Evolutionary conservation across 2,888 invertebrate genomes (phyloP), one percentile per base, ranked within the genome.

Genomic region (Subacronicta megacephala): DNA sequence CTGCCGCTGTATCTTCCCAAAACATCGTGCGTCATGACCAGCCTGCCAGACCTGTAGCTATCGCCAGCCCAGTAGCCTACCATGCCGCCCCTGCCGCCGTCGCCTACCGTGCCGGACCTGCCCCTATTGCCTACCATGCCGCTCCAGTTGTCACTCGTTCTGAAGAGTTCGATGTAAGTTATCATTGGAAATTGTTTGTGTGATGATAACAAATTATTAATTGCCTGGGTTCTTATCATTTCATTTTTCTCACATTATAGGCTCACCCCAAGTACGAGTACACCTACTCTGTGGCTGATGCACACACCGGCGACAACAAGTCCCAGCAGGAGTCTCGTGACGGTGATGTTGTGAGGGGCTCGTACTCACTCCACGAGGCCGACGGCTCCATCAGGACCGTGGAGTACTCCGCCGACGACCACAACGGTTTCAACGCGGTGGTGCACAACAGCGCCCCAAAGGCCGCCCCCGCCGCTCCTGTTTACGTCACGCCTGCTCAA

Each of bases 291-390:
- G 95, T 95, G 1, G 87, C 91, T 64, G 95, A 95, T 78, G 81
- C 88, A 12, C 92, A 93, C 80, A 93, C 95, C 75, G 94, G 94
- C 26, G 95, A 95, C 86, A 85, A 90, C 79, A 94, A 94, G 82
- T 85, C 87, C 69, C 94, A 94, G 78, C 92, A 93, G 69, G 95
- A 95, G 74, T 64, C 75, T 60, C 85, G 89, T 55, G 93, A 93
- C 64, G 94, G 94, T 42, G 94, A 94, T 72, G 88, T 88, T 1
- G 94, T 94, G 46, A 90, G 90, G 75, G 94, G 94, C 62, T 85
- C 88, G 12, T 93, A 94, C 87, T 90, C 91, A 18, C 84, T 94
- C 70, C 87, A 88, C 56, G 93, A 94, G 77, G 90, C 94, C 51
- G 94, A 94, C 70, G 94, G 94, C 75, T 93, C 93, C 77, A 75